Evolutionary conservation across 2,888 invertebrate genomes (phyloP).

Genomic region (Pyrochroa serraticornis): DNA sequence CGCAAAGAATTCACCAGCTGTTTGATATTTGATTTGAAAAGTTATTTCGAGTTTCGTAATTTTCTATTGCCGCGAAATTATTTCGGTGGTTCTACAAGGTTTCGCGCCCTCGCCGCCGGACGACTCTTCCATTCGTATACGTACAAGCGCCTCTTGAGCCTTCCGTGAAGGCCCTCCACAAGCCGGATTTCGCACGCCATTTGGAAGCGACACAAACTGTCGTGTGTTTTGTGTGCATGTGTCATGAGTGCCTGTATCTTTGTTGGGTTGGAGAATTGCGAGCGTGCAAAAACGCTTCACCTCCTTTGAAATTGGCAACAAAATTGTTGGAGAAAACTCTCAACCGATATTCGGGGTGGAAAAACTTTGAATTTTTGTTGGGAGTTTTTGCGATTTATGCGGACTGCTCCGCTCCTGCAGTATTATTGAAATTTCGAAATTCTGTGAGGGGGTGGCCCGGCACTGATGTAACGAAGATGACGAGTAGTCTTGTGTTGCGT

Average conservation of each 20-base stretch:
- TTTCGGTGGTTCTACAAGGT: conserved; percentile 9
- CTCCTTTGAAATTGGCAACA: conserved; percentile 8
- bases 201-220: conserved; percentile 31
- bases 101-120: conserved; percentile 9
- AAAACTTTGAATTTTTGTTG: no score
- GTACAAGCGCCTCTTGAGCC: background rate
- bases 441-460: no score
- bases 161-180: conserved; percentile 20
- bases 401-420: no score
- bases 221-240: conserved; percentile 22
- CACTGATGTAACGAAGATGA: conserved; percentile 13
- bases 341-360: no score
- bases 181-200: conserved; percentile 21
- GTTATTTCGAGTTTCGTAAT: no score
- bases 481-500: conserved; percentile 47
- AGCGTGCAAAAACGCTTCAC: conserved; percentile 38
- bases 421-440: no score
- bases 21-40: no score
- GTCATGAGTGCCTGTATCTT: conserved; percentile 36
- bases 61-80: background rate
- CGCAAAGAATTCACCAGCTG: no score
- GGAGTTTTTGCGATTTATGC: no score
- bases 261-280: conserved; percentile 17
- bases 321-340: no score
- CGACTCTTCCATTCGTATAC: background rate